Evolutionary conservation across 37 sponge, comb jelly and placozoan species (phyloP), one percentile per base, ranked within the genome.

Genomic region (Aplysina aerophoba): DNA sequence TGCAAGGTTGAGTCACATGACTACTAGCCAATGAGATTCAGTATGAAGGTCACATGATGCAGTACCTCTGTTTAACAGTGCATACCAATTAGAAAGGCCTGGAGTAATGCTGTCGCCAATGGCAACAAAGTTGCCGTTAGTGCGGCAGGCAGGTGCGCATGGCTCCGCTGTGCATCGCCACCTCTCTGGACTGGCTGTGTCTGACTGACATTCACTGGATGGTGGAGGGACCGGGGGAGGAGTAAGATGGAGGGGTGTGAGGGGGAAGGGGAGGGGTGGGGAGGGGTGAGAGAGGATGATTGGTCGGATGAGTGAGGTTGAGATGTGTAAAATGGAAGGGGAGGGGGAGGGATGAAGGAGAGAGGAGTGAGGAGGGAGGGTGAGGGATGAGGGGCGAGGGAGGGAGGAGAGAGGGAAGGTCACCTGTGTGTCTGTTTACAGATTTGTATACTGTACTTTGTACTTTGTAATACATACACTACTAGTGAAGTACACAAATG

Each of bases 91-190:
- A 22, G 33, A 15, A 0, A 44, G 11, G 39, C 57, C 63, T 16
- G 38, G 21, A 0, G 40, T 16, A 11, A 81, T 41, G 2, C 11
- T 71, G 34, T 57, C 69, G 24, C 87, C 87, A 22, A 86, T 44
- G 36, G 67, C 33, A 72, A 68, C 72, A 33, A 73, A 67, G 19
- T 24, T 11, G 27, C 90, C 93, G 84, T 87, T 79, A 62, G 44
- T 35, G 30, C 38, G 63, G 65, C 90, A 93, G 38, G 82, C 61
- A 40, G 67, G 72, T 0, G 55, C 59, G 59, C 93, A 93, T 0
- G 89, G 57, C 24, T 83, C 63, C 59, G 87, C 86, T 24, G 87
- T 89, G 55, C 95, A 94, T 27, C 68, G 90, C 95, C 95, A 94
- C 34, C 95, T 67, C 78, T 94, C 92, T 19, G 74, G 59, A 89